Base-by-base conservation (phyloP, 1,140 invertebrate species). In the Lordiphosa collinella region DNA sequence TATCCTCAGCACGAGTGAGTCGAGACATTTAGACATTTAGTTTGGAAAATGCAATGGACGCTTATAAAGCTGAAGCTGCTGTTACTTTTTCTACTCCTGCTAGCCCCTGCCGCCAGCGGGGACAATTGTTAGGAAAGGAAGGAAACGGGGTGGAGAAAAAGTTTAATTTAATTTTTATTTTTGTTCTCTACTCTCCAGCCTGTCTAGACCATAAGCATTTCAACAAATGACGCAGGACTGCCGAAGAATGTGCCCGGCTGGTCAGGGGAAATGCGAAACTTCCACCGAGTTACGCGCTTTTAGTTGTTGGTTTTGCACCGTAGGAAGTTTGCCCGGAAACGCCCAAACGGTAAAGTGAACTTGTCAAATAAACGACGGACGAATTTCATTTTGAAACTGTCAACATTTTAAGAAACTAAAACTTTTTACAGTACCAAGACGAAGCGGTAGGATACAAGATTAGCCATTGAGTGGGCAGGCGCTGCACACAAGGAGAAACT, bases 291-390 rank as follows among this genome's bases (percentile, higher is more conserved):
- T 35, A 12, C 29, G 44, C 43, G 10, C 44, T 37, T 34, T 53
- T 32, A 53, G 53, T 29, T 48, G 22, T 11, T 29, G 50, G 22
- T n/a, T n/a, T n/a, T 52, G 31, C 38, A 51, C 66, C 55, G 22
- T 50, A 58, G 37, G 66, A 60, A 60, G 47, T 69, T 65, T 53
- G 56, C 61, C 61, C 44, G 61, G 51, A 65, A 69, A 69, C 55
- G 52, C 49, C 44, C 38, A 18, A 38, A 38, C 12, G 36, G 36
- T 38, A 38, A 38, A 14, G 12, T 14, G 14, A 38, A 38, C 36
- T 14, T 14, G 36, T 6, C 12, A 11, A 38, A 38, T 38, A 38
- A 38, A 14, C 36, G 14, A 12, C 35, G 13, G 25, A 29, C 25
- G 25, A 8, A 29, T 29, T 29, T 29, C 25, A 29, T 6, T 29